Evolutionary conservation across 1,140 invertebrate genomes (phyloP), one percentile per base, ranked within the genome.

Genomic region (Trigoniulus corallinus): DNA sequence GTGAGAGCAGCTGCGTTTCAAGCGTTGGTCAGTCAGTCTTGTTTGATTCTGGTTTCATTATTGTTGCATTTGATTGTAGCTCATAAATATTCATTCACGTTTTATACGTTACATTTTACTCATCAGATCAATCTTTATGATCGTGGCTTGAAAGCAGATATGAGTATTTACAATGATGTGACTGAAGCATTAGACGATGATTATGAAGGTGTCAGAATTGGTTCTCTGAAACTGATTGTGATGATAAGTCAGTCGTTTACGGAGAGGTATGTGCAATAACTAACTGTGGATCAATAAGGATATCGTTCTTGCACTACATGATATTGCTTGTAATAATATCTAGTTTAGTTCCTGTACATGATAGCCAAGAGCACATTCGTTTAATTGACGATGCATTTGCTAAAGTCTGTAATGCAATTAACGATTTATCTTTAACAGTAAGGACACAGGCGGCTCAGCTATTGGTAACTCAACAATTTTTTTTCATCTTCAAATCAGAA

Each of bases 311-410:
- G 18, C 7, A 10, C 42, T 7, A 51, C 15, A 20, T 59, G 27
- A 21, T 42, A 21, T 51, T 42, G 26, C 50, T 55, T 56, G 41
- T 49, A 53, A 49, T 52, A 26, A 25, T 53, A 67, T 69, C 51
- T 60, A 82, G 80, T 57, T 70, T 78, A 48, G 72, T 84, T 48
- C 70, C 74, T 3, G 62, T 79, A 24, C 68, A 72, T 48, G 80
- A 79, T 53, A 77, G 78, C 48, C 77, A 78, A 54, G 61, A 67
- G 48, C 80, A 83, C 37, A 77, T 88, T 49, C 75, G 91, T 13
- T 71, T 98, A 56, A 81, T 91, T 22, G 95, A 99, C 67, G 91
- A 96, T 68, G 92, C 91, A 0, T 99, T 99, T 74, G 84, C 84
- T 23, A 85, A 91, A 67, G 82, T 98, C 23, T 98, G 94, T 63